phyloP scores from a whole-genome alignment of 2,797 vertebrate species.

The Clamator glandarius region DNA sequence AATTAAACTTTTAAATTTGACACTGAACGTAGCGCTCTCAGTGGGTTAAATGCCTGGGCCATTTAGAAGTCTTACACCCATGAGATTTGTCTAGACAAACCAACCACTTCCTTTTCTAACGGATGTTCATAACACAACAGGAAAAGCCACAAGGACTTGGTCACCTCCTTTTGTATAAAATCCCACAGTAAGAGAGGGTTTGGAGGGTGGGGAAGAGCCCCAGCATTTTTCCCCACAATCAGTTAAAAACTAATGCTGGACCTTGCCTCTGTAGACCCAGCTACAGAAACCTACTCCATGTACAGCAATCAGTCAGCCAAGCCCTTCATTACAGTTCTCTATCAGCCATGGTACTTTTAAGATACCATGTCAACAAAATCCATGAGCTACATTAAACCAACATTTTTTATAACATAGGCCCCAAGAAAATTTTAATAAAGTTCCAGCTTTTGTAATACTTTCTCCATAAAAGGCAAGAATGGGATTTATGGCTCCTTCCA shows the following conservation, averaged over 20 bases:
- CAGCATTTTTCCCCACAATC: not conserved
- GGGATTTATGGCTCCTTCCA: not conserved
- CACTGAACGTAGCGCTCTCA: not conserved
- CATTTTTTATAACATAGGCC: not conserved
- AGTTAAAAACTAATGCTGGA: not conserved
- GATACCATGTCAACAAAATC: not conserved
- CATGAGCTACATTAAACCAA: not conserved
- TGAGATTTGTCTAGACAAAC: slow-evolving; percentile 20
- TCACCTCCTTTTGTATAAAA: slow-evolving; percentile 4
- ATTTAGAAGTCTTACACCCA: not conserved
- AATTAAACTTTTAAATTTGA: not conserved
- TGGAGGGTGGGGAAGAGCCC: not conserved
- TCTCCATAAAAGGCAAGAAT: not conserved
- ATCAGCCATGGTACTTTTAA: not conserved
- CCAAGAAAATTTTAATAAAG: not conserved
- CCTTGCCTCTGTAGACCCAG: not conserved
- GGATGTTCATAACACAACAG: not conserved
- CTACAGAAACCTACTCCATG: accelerated
- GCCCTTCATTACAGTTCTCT: not conserved
- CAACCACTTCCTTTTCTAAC: slow-evolving; percentile 38
- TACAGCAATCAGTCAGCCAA: accelerated
- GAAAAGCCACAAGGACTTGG: not conserved
- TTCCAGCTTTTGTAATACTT: not conserved
- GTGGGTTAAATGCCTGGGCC: not conserved
- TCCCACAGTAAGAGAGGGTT: not conserved